Evolutionary conservation across 2,888 invertebrate species (phyloP).

Genomic region (Pocota personata): DNA sequence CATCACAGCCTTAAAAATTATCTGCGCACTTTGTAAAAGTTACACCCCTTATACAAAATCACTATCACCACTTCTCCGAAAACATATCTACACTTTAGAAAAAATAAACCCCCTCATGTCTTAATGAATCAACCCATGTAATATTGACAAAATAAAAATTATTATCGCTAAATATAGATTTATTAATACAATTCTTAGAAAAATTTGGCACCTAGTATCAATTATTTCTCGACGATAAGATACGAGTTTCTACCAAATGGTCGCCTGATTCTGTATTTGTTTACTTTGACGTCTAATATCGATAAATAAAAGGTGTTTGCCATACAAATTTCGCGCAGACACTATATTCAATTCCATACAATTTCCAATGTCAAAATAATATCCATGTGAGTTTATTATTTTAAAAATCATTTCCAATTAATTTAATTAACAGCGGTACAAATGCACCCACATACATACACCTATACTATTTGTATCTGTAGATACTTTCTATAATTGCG

Average conservation of each 20-base stretch:
- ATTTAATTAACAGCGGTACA: constrained; percentile 10
- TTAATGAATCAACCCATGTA: neutral
- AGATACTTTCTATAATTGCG: neutral
- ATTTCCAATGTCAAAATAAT: constrained; percentile 22
- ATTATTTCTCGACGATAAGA: constrained; percentile 22
- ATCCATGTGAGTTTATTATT: neutral
- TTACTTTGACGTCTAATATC: neutral
- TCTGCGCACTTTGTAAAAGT: neutral
- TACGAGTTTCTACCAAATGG: neutral
- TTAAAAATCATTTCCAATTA: constrained; percentile 5
- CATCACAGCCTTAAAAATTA: neutral
- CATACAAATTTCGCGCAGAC: neutral
- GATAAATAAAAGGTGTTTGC: neutral
- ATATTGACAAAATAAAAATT: neutral
- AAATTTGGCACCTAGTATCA: neutral
- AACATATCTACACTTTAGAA: too few relatives aligned
- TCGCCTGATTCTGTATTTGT: constrained; percentile 24
- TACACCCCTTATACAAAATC: too few relatives aligned
- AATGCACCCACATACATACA: neutral
- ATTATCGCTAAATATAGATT: neutral
- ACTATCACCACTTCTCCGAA: too few relatives aligned
- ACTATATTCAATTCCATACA: neutral
- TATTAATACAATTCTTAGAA: constrained; percentile 11
- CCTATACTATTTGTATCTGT: neutral
- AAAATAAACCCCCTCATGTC: neutral